Evolutionary conservation across 2,113 vertebrate species (phyloP).

Genomic region (Rhizomys pruinosus): DNA sequence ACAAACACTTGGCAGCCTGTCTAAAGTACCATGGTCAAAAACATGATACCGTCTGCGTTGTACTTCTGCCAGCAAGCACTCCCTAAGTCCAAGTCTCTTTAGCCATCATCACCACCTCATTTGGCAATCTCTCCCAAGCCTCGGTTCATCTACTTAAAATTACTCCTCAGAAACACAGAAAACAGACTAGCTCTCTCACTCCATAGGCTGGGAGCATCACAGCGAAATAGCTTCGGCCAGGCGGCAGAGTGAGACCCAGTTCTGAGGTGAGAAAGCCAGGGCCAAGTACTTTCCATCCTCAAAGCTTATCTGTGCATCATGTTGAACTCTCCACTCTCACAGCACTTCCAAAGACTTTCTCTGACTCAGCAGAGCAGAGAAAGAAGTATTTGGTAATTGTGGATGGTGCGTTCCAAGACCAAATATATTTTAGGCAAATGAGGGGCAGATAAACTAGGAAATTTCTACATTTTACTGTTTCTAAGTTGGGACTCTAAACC

Average conservation of each 20-base stretch:
- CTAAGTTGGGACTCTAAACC: slow-evolving; percentile 20
- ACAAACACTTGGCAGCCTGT: slow-evolving; percentile 88
- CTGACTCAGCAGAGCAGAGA: slow-evolving; percentile 21
- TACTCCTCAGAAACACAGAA: slow-evolving; percentile 79
- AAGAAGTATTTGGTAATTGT: slow-evolving; percentile 61
- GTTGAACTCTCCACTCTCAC: slow-evolving; percentile 57
- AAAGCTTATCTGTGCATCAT: slow-evolving; percentile 44
- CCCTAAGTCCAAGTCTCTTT: slow-evolving; percentile 82
- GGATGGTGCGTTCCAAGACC: slow-evolving; percentile 44
- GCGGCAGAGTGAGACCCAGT: background rate
- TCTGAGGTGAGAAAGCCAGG: slow-evolving; percentile 55
- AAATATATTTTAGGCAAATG: slow-evolving; percentile 47
- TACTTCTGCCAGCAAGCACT: slow-evolving; percentile 84
- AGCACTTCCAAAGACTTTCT: slow-evolving; percentile 36
- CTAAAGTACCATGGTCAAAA: slow-evolving; percentile 84
- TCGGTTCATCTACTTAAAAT: slow-evolving; percentile 84
- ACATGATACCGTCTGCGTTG: slow-evolving; percentile 86
- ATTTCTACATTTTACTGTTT: slow-evolving; percentile 59
- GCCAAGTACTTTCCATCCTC: slow-evolving; percentile 41
- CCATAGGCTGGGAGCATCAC: slow-evolving; percentile 6
- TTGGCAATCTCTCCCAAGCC: slow-evolving; percentile 85
- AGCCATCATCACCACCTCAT: slow-evolving; percentile 87
- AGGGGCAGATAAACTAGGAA: slow-evolving; percentile 50
- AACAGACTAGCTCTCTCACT: slow-evolving; percentile 67
- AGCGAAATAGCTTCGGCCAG: slow-evolving; percentile 22